Evolutionary conservation across 2,113 vertebrate genomes (phyloP), one percentile per base, ranked within the genome.

Genomic region (Pagrus major): DNA sequence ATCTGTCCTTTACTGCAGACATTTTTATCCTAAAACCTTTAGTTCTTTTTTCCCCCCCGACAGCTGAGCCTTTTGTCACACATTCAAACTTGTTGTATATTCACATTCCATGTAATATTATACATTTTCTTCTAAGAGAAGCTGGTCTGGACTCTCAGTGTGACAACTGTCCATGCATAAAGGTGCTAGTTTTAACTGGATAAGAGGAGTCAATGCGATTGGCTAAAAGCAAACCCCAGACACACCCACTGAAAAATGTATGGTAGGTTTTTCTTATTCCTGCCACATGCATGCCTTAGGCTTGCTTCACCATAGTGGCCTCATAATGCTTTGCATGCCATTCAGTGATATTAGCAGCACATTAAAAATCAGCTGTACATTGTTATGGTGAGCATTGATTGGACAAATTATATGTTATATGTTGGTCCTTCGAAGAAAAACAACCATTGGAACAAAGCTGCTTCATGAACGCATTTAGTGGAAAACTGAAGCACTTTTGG

Each of bases 381-480:
- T 44, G 44, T 39, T 41, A 7, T 6, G 4, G 33, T 52, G n/a
- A 51, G 7, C 0, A 42, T 0, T 31, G 12, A 27, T 39, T 9
- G 16, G 23, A 2, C 11, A 27, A 9, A 64, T 31, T 18, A 33
- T 69, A 47, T 69, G 29, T 2, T 6, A 51, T 18, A 11, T 51
- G 20, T 23, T 0, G 3, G 14, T 42, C 52, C 27, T 41, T 41
- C 4, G 27, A 14, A 46, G 64, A 58, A 52, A 44, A 80, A 56
- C 41, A 70, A 33, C 18, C 58, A 47, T 1, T 41, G 7, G 35
- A n/a, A 46, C 39, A 84, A 59, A 78, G 23, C 20, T 33, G 18
- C 49, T 12, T 2, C 18, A 27, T 25, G 51, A 16, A 25, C 9
- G 59, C 9, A 27, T 58, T 67, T 15, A 42, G 27, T 15, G 7